A percentile compares a stretch with the other conserved stretches of the same genome.
phyloP scores from a whole-genome alignment of 2,797 vertebrate genomes.

The Falco naumanni region DNA sequence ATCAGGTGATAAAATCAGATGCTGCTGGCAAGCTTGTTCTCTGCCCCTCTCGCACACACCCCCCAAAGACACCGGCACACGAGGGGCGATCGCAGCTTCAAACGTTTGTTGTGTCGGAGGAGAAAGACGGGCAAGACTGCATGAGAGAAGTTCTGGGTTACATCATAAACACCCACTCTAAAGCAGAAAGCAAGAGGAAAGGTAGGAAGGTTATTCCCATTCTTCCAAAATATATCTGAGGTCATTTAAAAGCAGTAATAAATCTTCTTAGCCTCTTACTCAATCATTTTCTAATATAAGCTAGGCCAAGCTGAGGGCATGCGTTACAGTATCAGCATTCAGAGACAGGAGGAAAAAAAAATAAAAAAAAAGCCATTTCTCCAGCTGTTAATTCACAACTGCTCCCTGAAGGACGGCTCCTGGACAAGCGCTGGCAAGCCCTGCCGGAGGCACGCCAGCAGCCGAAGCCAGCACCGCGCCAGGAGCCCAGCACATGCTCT shows the following conservation, averaged over 20 bases:
- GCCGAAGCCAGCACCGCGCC: accelerated
- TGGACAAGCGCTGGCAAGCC: background rate
- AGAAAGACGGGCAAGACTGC: background rate
- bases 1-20: constrained; percentile 10
- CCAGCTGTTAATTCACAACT: constrained; percentile 26
- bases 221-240: background rate
- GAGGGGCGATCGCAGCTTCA: background rate
- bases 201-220: background rate
- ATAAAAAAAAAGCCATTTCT: background rate
- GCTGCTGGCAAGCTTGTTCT: background rate
- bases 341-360: background rate
- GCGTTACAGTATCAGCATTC: background rate
- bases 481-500: accelerated
- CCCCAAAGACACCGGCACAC: background rate
- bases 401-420: constrained; percentile 29
- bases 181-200: background rate
- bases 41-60: background rate
- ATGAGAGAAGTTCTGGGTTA: background rate
- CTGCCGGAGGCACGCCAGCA: background rate
- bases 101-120: background rate
- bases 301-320: background rate
- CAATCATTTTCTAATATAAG: background rate
- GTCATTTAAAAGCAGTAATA: background rate
- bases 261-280: background rate
- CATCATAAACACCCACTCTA: background rate